Percentiles rank a stretch among this genome's conserved stretches.
These are phyloP conservation scores for Corvus hawaiiensis DNA, from an alignment of 2,113 vertebrate genomes.

Conservation along the genomic window DNA sequence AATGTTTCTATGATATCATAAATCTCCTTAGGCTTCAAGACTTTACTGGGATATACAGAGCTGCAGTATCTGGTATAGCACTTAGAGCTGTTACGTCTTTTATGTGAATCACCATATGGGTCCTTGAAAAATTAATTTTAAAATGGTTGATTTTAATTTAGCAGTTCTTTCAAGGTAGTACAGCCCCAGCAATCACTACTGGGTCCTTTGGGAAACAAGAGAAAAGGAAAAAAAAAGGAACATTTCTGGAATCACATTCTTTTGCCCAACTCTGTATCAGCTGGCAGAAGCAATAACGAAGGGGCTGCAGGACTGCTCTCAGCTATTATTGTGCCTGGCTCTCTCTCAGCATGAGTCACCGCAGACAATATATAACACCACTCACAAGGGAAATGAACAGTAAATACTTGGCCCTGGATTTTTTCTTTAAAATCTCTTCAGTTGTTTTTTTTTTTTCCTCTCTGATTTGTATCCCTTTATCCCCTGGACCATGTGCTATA, in stretches of 20 bases:
- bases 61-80: neutral
- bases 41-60: neutral
- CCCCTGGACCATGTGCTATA: slow-evolving; percentile 60
- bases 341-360: slow-evolving; percentile 66
- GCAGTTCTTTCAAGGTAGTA: neutral
- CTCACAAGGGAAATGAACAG: slow-evolving; percentile 63
- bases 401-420: slow-evolving; percentile 66
- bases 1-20: neutral
- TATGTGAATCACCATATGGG: neutral
- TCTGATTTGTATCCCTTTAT: slow-evolving; percentile 77
- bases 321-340: slow-evolving; percentile 67
- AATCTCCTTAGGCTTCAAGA: neutral
- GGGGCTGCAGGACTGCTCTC: slow-evolving; percentile 54
- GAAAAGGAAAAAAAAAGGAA: neutral
- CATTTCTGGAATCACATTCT: slow-evolving; percentile 49
- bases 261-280: slow-evolving; percentile 7
- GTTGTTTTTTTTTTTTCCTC: neutral
- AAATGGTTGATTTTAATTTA: slow-evolving; percentile 21
- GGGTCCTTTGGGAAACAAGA: slow-evolving; percentile 5
- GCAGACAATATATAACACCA: slow-evolving; percentile 65
- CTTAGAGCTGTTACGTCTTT: neutral
- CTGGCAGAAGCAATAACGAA: slow-evolving; percentile 29
- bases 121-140: neutral
- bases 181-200: slow-evolving; percentile 50
- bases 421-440: slow-evolving; percentile 64